Base-by-base conservation (phyloP, 1,140 invertebrate species). In the Harpegnathos saltator region DNA sequence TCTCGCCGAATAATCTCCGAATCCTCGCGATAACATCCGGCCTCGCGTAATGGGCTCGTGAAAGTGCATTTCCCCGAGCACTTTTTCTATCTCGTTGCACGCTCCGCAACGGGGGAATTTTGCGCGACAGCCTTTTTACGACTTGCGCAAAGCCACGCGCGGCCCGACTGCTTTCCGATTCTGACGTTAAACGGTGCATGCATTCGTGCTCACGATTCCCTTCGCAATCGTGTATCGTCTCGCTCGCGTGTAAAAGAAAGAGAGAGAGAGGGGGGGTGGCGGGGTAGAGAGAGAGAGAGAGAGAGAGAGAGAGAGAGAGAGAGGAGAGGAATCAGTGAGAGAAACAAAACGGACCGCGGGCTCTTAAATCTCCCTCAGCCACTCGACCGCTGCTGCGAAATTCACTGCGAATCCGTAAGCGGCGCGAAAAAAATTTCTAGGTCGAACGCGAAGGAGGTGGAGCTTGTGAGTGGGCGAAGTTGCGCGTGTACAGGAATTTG, bases 371-470 rank as follows among this genome's bases (percentile, higher is more conserved):
- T 86, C 48, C 69, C 3, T 52, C 19, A 22, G 7, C 19, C 24
- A 22, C 65, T 66, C 29, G 68, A 56, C 56, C 26, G 44, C 71
- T 52, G 61, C 48, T 59, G 78, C 38, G 22, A 84, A 87, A 87
- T 87, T 87, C 85, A 87, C 71, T 87, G 86, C 58, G 62, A 74
- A 38, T 63, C 22, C 62, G 62, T 68, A 83, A 86, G 83, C 68
- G 73, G 63, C 72, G 52, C 22, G 52, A 86, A 88, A 89, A 89
- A 89, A 83, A 54, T 74, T 83, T 71, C 74, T 56, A 50, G 68
- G 58, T 74, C 81, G 86, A 88, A 85, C 73, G 77, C 82, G 66
- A 83, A 86, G 78, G 54, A 48, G 48, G 33, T 19, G n/a, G 69
- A 75, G 69, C 50, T 66, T 69, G 69, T 62, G 84, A 75, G 3